These are phyloP conservation scores for Isichthys henryi DNA, from an alignment of 2,113 vertebrate genomes.

Conservation along the genomic window DNA sequence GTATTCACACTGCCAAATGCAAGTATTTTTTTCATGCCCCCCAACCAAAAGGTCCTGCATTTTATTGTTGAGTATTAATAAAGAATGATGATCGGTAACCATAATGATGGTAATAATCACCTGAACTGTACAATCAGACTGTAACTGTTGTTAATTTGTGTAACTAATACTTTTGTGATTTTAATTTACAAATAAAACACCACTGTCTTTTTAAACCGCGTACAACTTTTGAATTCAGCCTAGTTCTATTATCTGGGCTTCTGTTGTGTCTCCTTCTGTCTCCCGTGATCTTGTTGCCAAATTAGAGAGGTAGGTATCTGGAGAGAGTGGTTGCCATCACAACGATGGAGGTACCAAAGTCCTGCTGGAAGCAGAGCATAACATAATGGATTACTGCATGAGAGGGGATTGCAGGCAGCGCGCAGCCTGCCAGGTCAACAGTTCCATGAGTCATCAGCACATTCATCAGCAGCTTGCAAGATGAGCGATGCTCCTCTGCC, in stretches of 20 bases:
- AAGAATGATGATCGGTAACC: conserved; percentile 48
- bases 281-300: background rate
- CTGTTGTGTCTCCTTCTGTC: background rate
- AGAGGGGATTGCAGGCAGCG: background rate
- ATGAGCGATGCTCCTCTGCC: background rate
- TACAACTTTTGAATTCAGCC: background rate
- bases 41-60: conserved; percentile 45
- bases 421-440: background rate
- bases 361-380: background rate
- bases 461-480: background rate
- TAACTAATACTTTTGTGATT: conserved; percentile 71
- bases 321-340: background rate
- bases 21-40: conserved; percentile 32
- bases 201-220: conserved; percentile 58
- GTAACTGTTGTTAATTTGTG: conserved; percentile 70
- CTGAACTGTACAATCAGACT: conserved; percentile 68
- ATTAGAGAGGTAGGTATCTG: background rate
- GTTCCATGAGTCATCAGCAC: background rate
- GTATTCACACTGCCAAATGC: conserved; percentile 58
- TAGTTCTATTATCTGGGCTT: background rate
- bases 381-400: background rate
- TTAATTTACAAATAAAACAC: conserved; percentile 69
- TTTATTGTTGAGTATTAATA: conserved; percentile 54
- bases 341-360: background rate
- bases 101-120: conserved; percentile 65